A percentile compares a stretch with the other conserved stretches of the same genome.
Evolutionary conservation across 2,888 invertebrate species (phyloP).

Genomic region (Cataglyphis cursor): DNA sequence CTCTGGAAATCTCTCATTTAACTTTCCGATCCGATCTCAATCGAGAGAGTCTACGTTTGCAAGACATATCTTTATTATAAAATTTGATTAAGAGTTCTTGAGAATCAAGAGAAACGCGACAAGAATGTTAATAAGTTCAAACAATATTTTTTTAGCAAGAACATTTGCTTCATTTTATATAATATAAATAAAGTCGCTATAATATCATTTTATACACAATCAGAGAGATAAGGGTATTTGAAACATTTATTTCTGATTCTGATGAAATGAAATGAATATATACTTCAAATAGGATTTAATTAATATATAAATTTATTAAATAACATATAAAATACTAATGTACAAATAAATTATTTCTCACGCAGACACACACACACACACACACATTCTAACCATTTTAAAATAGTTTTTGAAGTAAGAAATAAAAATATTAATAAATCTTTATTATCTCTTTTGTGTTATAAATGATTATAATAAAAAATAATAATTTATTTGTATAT

Average conservation of each 20-base stretch:
- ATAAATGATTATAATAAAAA: background rate
- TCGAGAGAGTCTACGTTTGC: constrained; percentile 1
- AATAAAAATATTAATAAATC: background rate
- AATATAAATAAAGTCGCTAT: background rate
- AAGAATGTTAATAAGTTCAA: background rate
- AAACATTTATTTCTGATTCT: too few species aligned
- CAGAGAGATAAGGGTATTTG: background rate
- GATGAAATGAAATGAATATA: too few species aligned
- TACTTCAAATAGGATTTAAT: too few species aligned
- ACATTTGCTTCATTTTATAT: background rate
- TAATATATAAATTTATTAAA: too few species aligned
- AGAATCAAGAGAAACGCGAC: background rate
- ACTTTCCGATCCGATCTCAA: background rate
- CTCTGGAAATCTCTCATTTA: background rate
- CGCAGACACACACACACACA: too few species aligned
- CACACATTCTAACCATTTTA: background rate
- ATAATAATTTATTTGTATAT: background rate
- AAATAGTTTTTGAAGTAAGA: background rate
- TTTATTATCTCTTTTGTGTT: background rate
- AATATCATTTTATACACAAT: background rate
- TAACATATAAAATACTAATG: too few species aligned
- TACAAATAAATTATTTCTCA: too few species aligned
- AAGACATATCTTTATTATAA: background rate
- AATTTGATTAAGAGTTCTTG: background rate
- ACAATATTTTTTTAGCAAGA: background rate